Conservation (phyloP, 2,113 vertebrate species). For the Acrocephalus kingi region DNA sequence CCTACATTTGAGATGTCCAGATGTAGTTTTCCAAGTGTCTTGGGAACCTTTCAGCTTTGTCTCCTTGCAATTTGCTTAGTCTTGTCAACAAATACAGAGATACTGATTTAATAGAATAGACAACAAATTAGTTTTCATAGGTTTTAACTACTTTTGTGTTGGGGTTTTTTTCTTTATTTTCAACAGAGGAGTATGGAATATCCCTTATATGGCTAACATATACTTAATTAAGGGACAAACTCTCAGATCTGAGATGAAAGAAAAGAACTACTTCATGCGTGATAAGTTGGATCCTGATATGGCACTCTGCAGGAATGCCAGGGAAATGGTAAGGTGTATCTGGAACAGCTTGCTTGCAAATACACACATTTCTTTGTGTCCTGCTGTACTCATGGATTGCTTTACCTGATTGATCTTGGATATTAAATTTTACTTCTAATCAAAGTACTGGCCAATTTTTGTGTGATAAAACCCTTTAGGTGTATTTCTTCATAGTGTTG, state of each 20-base stretch:
- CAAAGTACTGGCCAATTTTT: slow-evolving; percentile 81
- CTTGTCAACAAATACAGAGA: background rate
- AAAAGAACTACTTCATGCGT: slow-evolving; percentile 91
- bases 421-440: slow-evolving; percentile 42
- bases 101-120: background rate
- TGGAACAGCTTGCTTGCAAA: background rate
- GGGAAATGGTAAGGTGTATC: slow-evolving; percentile 88
- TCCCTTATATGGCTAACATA: slow-evolving; percentile 93
- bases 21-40: slow-evolving; percentile 23
- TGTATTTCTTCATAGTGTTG: background rate
- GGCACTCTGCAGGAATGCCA: slow-evolving; percentile 90
- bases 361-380: background rate
- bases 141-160: background rate
- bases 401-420: slow-evolving; percentile 24
- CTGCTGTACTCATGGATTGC: slow-evolving; percentile 11
- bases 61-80: background rate
- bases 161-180: background rate
- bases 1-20: background rate
- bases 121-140: background rate
- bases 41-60: background rate
- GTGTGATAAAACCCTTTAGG: background rate
- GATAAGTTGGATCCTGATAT: slow-evolving; percentile 96
- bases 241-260: slow-evolving; percentile 89
- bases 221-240: slow-evolving; percentile 90
- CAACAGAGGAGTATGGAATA: slow-evolving; percentile 92